Percentiles rank a stretch among this genome's conserved stretches.
Evolutionary conservation across 2,888 invertebrate genomes (phyloP).

Genomic region (Spialia ferax): DNA sequence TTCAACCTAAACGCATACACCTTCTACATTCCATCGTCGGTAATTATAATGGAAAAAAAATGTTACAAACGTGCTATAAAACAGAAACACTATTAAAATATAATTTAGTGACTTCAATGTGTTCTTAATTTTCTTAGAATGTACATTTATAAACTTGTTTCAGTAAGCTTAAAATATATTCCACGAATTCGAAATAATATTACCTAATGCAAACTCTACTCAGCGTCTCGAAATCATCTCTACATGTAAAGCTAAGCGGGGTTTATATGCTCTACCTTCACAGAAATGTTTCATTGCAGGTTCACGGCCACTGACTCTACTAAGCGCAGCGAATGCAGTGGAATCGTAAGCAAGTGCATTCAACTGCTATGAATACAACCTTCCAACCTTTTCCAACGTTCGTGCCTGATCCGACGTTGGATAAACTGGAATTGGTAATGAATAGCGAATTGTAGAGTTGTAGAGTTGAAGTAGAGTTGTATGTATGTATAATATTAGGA

Average conservation of each 20-base stretch:
- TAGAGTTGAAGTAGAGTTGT: neutral
- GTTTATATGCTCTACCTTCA: conserved; percentile 3
- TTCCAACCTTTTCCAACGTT: conserved; percentile 15
- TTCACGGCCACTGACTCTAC: conserved; percentile 67
- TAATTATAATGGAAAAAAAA: too few relatives aligned
- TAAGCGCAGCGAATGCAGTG: conserved; percentile 53
- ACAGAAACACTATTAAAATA: too few relatives aligned
- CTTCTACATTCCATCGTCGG: too few relatives aligned
- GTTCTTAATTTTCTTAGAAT: too few relatives aligned
- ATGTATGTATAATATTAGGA: too few relatives aligned
- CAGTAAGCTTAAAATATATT: neutral
- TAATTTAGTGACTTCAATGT: too few relatives aligned
- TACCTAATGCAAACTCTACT: neutral
- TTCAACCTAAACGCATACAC: too few relatives aligned
- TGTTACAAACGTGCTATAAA: too few relatives aligned
- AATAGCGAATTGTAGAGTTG: neutral
- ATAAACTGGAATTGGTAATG: conserved; percentile 21
- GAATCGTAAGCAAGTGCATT: conserved; percentile 58
- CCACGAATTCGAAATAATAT: neutral
- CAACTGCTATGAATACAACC: conserved; percentile 53
- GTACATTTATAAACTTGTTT: too few relatives aligned
- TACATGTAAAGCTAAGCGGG: neutral
- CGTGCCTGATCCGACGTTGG: conserved; percentile 12
- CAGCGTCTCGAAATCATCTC: neutral
- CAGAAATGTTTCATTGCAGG: conserved; percentile 40